phyloP scores from a whole-genome alignment of 2,113 vertebrate genomes.

The Nibea coibor region DNA sequence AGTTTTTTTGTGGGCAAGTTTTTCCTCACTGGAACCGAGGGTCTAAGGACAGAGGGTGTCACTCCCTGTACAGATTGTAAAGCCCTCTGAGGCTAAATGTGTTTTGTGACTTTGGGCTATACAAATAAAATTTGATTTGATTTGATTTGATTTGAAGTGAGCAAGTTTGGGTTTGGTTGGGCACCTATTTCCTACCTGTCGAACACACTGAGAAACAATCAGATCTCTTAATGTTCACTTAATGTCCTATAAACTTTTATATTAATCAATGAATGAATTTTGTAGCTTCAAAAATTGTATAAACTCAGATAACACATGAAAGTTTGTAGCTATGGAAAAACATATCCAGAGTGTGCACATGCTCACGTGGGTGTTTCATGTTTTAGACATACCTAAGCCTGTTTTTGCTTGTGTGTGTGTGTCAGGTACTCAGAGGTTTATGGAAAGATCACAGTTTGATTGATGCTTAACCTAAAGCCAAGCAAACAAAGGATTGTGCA shows the following conservation, averaged over 20 bases:
- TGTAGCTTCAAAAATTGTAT: too few relatives aligned
- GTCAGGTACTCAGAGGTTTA: constrained; percentile 33
- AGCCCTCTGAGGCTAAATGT: too few relatives aligned
- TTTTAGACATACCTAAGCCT: constrained; percentile 47
- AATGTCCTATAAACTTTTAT: too few relatives aligned
- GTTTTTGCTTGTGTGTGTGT: constrained; percentile 45
- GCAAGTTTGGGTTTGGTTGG: neutral
- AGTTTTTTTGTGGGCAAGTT: too few relatives aligned
- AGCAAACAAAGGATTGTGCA: constrained; percentile 44
- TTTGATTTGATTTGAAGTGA: too few relatives aligned
- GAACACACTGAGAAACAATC: neutral
- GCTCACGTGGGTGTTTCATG: neutral
- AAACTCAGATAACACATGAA: too few relatives aligned
- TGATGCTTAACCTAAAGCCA: constrained; percentile 45
- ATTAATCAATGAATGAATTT: too few relatives aligned
- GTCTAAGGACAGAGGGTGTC: too few relatives aligned
- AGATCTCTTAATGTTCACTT: neutral
- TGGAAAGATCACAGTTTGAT: constrained; percentile 36
- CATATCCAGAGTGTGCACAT: neutral
- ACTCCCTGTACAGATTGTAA: too few relatives aligned
- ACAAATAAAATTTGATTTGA: too few relatives aligned
- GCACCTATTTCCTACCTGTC: neutral
- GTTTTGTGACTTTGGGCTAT: too few relatives aligned
- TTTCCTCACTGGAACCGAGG: too few relatives aligned
- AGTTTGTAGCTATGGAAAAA: neutral